Conservation (phyloP, 2,888 invertebrate genomes). For the Nycteola revayana region DNA sequence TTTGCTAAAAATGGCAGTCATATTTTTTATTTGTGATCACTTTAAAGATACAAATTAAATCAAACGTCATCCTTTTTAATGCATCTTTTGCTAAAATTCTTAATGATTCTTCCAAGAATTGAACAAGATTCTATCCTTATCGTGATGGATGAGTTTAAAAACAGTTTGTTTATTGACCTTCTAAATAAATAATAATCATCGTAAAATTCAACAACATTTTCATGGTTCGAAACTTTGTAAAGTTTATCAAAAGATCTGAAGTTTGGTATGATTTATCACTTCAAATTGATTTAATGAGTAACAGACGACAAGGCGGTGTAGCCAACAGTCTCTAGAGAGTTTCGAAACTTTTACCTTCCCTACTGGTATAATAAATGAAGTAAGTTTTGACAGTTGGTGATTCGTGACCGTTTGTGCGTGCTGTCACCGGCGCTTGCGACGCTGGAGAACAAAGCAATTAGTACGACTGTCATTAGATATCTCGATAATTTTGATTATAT, state of each 20-base stretch:
- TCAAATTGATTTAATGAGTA: conserved; percentile 47
- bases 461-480: conserved; percentile 23
- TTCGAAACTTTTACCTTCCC: conserved; percentile 45
- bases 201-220: conserved; percentile 9
- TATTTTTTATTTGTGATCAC: no score
- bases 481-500: conserved; percentile 17
- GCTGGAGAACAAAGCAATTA: conserved; percentile 28
- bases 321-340: conserved; percentile 32
- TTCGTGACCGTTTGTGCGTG: conserved; percentile 40
- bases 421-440: conserved; percentile 24
- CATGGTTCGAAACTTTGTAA: conserved; percentile 9
- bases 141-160: no score
- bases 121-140: no score
- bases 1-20: no score
- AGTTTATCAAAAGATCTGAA: conserved; percentile 20
- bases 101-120: no score
- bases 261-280: conserved; percentile 38
- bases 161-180: no score
- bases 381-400: conserved; percentile 47
- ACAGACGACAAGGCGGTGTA: conserved; percentile 35
- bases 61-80: no score
- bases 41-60: no score
- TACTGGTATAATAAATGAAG: conserved; percentile 42
- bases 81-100: no score
- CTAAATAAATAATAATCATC: no score